phyloP scores from a whole-genome alignment of 1,140 invertebrate species.

The Trachymyrmex cornetzi region DNA sequence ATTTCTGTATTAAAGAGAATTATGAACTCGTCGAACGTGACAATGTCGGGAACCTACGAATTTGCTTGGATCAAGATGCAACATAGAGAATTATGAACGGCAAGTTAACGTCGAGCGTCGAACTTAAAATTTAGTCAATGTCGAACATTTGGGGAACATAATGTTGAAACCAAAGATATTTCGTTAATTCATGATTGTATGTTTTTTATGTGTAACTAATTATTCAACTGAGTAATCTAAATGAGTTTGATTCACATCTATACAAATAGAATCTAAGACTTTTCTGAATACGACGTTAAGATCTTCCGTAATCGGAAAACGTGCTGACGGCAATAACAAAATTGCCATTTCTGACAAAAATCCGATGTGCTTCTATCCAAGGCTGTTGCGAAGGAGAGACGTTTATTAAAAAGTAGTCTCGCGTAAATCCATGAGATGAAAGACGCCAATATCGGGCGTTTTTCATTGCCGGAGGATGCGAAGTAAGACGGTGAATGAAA shows the following conservation, averaged over 20 bases:
- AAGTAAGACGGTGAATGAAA: constrained; percentile 33
- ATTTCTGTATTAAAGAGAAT: constrained; percentile 3
- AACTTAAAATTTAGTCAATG: not conserved
- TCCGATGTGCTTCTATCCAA: not conserved
- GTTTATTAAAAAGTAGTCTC: constrained; percentile 58
- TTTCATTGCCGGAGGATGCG: constrained; percentile 26
- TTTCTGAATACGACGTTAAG: not conserved
- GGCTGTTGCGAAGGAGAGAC: constrained; percentile 5
- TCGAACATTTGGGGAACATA: not conserved
- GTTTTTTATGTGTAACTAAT: constrained; percentile 19
- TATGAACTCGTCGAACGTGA: not conserved
- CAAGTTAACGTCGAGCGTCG: not conserved
- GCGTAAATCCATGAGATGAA: constrained; percentile 45
- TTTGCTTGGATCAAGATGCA: not conserved
- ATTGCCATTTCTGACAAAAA: constrained; percentile 20
- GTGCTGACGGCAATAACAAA: constrained; percentile 13
- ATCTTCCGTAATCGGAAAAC: not conserved
- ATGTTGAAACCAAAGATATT: constrained; percentile 9
- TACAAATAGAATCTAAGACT: constrained; percentile 14
- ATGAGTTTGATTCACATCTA: constrained; percentile 16
- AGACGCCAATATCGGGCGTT: constrained; percentile 39
- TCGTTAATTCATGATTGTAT: constrained; percentile 10
- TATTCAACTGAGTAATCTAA: constrained; percentile 50
- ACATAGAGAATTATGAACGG: not conserved
- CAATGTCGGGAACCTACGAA: not conserved